A percentile compares a stretch with the other conserved stretches of the same genome.
These are phyloP conservation scores for Pyrgus malvae DNA, from an alignment of 2,888 invertebrate genomes.

Conservation along the genomic window DNA sequence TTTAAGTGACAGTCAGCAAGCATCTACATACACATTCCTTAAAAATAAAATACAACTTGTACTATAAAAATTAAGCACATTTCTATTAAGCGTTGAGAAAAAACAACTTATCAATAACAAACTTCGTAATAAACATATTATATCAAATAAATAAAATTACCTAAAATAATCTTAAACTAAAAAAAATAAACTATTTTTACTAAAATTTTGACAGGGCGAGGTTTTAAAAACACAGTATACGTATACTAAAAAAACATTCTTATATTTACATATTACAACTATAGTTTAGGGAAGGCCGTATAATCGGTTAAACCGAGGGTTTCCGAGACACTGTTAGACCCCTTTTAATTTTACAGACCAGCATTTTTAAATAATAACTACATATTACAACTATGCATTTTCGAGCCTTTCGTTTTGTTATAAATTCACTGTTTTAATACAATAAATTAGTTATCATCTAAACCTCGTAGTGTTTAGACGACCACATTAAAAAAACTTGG, in stretches of 20 bases:
- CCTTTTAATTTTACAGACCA: too few relatives aligned
- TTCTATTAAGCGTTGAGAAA: conserved; percentile 35
- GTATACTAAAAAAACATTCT: conserved; percentile 13
- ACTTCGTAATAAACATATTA: conserved; percentile 36
- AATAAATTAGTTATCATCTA: too few relatives aligned
- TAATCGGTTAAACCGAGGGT: too few relatives aligned
- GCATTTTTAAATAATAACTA: too few relatives aligned
- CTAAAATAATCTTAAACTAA: conserved; percentile 44
- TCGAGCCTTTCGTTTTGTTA: too few relatives aligned
- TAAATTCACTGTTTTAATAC: too few relatives aligned
- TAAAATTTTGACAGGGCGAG: conserved; percentile 34
- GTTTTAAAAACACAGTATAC: conserved; percentile 22
- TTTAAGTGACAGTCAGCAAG: background rate
- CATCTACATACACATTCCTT: conserved; percentile 3
- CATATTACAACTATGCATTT: too few relatives aligned
- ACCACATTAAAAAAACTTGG: too few relatives aligned
- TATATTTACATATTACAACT: conserved; percentile 5
- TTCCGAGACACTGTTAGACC: too few relatives aligned
- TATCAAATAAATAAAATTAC: conserved; percentile 52
- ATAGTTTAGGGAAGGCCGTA: conserved; percentile 10
- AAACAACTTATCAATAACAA: conserved; percentile 29
- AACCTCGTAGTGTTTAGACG: too few relatives aligned
- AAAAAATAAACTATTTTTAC: conserved; percentile 40
- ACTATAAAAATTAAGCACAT: conserved; percentile 34
- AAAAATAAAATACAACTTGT: conserved; percentile 27